phyloP scores from a whole-genome alignment of 2,888 invertebrate species.

The Bursaphelenchus okinawaensis region DNA sequence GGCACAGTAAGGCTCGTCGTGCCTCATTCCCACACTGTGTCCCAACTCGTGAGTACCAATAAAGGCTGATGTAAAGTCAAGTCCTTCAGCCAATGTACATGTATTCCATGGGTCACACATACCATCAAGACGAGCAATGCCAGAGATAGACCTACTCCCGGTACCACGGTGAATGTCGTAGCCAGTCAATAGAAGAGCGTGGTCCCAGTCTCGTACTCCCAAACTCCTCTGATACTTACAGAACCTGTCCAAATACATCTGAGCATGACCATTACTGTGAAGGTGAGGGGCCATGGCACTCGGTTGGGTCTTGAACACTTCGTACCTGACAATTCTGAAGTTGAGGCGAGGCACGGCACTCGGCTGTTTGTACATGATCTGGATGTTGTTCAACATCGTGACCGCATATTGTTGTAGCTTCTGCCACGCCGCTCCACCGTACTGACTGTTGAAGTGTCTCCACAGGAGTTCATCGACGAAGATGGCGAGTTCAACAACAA shows the following conservation, averaged over 20 bases:
- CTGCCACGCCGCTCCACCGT: constrained; percentile 45
- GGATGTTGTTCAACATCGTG: constrained; percentile 58
- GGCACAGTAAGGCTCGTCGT: constrained; percentile 57
- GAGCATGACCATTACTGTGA: constrained; percentile 56
- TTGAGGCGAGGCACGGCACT: constrained; percentile 51
- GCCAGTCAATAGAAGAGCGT: constrained; percentile 57
- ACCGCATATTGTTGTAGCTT: constrained; percentile 53
- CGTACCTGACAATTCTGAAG: constrained; percentile 56
- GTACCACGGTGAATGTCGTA: constrained; percentile 45
- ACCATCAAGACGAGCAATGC: constrained; percentile 57
- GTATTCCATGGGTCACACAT: constrained; percentile 57
- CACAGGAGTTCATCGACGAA: constrained; percentile 56
- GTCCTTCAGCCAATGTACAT: constrained; percentile 55
- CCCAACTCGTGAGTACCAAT: constrained; percentile 58
- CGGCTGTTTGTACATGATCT: constrained; percentile 58
- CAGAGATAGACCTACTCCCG: constrained; percentile 55
- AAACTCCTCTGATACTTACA: constrained; percentile 54
- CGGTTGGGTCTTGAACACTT: constrained; percentile 55
- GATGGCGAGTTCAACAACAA: constrained; percentile 52
- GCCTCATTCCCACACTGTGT: constrained; percentile 57
- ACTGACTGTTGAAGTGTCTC: constrained; percentile 53
- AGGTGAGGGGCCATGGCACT: constrained; percentile 51
- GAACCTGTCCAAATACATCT: constrained; percentile 54
- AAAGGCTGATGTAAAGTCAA: constrained; percentile 57
- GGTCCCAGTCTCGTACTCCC: constrained; percentile 56